Evolutionary conservation across 2,113 vertebrate genomes (phyloP).

Genomic region (Cathartes aura): DNA sequence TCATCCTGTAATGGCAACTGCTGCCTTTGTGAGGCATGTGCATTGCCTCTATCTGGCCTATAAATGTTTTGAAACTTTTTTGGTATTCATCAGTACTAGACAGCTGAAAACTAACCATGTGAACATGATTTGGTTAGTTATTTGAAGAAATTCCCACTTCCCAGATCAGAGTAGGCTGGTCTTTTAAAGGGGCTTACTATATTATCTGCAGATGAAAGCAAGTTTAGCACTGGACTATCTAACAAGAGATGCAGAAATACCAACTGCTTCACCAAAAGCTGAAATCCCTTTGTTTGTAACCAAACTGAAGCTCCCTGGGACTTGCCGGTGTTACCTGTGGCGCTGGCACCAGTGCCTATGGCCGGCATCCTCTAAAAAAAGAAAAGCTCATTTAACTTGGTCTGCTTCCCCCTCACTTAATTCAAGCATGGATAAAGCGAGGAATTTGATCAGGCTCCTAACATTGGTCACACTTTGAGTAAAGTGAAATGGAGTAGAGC

Average conservation of each 20-base stretch:
- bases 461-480: background rate
- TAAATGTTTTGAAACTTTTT: background rate
- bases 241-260: background rate
- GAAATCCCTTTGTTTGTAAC: background rate
- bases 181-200: background rate
- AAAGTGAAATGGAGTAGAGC: slow-evolving; percentile 4
- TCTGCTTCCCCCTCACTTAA: background rate
- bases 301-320: background rate
- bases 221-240: background rate
- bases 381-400: background rate
- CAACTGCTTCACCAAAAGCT: background rate
- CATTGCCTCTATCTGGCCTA: fast-evolving
- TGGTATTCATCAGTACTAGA: background rate
- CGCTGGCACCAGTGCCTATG: background rate
- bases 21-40: background rate
- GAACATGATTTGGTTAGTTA: background rate
- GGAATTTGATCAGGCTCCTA: slow-evolving; percentile 57
- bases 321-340: background rate
- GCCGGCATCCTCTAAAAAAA: background rate
- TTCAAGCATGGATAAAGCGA: slow-evolving; percentile 49
- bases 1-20: background rate
- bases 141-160: background rate
- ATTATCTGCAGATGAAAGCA: background rate
- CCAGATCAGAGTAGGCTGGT: background rate
- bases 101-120: background rate